phyloP scores from a whole-genome alignment of 2,113 vertebrate species.

The Erinaceus europaeus region DNA sequence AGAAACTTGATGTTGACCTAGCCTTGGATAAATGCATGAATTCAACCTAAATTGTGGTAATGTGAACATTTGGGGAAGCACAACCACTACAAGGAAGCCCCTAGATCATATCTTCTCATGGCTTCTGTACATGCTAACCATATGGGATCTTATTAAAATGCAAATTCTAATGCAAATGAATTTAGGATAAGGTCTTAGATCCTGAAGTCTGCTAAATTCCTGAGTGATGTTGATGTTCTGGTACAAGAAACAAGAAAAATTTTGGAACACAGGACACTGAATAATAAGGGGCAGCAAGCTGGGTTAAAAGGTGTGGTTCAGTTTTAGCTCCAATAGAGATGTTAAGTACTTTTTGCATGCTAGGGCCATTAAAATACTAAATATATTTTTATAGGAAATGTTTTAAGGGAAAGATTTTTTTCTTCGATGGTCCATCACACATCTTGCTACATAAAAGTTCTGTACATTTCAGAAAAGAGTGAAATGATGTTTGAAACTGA shows the following conservation, averaged over 20 bases:
- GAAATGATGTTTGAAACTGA: background rate
- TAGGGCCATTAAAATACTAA: background rate
- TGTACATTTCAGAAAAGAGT: background rate
- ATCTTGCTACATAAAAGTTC: background rate
- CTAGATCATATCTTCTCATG: background rate
- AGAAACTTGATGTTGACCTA: background rate
- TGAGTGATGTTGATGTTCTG: too few species aligned
- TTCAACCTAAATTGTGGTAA: background rate
- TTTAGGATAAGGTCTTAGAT: background rate
- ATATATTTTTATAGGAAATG: background rate
- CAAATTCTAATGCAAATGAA: background rate
- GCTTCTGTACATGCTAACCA: background rate
- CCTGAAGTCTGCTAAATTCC: background rate
- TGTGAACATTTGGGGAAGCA: background rate
- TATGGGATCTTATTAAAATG: background rate
- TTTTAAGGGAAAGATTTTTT: background rate
- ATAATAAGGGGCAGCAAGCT: background rate
- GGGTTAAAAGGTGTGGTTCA: background rate
- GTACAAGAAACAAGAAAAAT: rapidly evolving
- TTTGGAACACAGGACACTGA: background rate
- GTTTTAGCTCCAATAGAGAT: background rate
- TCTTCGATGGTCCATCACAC: background rate
- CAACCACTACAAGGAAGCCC: background rate
- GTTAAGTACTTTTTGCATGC: background rate
- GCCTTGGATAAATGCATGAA: background rate